Conservation (phyloP, 1,140 invertebrate species). For the Pteromalus puparum region DNA sequence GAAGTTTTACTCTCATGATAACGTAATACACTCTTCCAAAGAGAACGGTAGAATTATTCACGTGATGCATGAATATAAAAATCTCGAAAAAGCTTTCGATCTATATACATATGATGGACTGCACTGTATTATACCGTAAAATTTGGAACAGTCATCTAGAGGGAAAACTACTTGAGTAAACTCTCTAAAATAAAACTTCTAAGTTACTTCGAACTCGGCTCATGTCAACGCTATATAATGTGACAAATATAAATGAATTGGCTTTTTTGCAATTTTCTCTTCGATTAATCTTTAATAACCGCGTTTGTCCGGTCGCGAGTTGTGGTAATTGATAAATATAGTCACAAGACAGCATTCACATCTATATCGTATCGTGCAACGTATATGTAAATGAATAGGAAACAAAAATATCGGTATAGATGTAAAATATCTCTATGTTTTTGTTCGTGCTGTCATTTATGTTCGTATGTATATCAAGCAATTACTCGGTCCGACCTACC, state of each 20-base stretch:
- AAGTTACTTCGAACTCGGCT: not conserved
- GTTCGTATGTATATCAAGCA: slow-evolving; percentile 42
- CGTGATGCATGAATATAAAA: too few species aligned
- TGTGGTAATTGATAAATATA: slow-evolving; percentile 48
- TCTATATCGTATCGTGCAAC: slow-evolving; percentile 61
- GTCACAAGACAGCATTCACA: slow-evolving; percentile 58
- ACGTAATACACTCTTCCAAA: not conserved
- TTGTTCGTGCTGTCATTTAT: slow-evolving; percentile 55
- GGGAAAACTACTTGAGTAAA: not conserved
- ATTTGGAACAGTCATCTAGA: not conserved
- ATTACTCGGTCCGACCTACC: slow-evolving; percentile 35
- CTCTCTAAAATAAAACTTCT: not conserved
- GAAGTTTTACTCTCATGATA: not conserved
- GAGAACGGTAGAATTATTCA: too few species aligned
- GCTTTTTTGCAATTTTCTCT: not conserved
- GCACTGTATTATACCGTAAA: not conserved
- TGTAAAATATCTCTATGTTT: slow-evolving; percentile 46
- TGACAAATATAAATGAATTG: not conserved
- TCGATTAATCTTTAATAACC: not conserved
- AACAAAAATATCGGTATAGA: slow-evolving; percentile 33
- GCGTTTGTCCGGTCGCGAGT: slow-evolving; percentile 54
- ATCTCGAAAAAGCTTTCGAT: not conserved
- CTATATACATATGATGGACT: not conserved
- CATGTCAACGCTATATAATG: not conserved
- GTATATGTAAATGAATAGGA: slow-evolving; percentile 12